Conservation (phyloP, 2,888 invertebrate species). For the Drosophila ustulata region DNA sequence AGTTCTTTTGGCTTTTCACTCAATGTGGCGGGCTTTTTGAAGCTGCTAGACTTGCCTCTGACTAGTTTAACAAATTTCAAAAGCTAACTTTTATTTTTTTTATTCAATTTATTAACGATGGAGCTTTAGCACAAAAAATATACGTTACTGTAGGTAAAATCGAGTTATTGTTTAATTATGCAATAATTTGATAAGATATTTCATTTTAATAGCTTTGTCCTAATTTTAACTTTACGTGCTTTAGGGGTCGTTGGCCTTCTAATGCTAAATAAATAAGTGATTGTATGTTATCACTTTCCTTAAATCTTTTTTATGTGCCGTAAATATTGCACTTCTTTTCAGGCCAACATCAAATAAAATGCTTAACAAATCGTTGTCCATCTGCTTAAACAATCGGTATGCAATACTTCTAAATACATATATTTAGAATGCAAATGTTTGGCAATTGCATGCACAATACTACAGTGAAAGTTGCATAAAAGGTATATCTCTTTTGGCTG, state of each 20-base stretch:
- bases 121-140: not conserved
- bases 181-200: not conserved
- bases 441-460: not conserved
- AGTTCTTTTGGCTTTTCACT: not conserved
- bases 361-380: not conserved
- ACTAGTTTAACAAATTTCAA: not conserved
- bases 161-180: not conserved
- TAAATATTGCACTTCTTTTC: not conserved
- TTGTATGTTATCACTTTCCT: not conserved
- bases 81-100: not conserved
- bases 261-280: not conserved
- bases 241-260: not conserved
- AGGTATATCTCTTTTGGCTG: not conserved
- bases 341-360: not conserved
- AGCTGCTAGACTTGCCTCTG: not conserved
- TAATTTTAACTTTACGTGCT: not conserved
- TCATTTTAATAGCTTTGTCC: not conserved
- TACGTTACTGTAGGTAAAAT: not conserved
- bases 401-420: constrained; percentile 2
- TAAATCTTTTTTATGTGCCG: not conserved
- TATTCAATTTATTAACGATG: not conserved
- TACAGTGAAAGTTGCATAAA: constrained; percentile 3
- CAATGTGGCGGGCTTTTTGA: constrained; percentile 12
- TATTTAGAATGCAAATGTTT: not conserved
- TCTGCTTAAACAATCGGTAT: not conserved